Conservation (phyloP, 2,888 invertebrate species). For the Platycheirus albimanus region DNA sequence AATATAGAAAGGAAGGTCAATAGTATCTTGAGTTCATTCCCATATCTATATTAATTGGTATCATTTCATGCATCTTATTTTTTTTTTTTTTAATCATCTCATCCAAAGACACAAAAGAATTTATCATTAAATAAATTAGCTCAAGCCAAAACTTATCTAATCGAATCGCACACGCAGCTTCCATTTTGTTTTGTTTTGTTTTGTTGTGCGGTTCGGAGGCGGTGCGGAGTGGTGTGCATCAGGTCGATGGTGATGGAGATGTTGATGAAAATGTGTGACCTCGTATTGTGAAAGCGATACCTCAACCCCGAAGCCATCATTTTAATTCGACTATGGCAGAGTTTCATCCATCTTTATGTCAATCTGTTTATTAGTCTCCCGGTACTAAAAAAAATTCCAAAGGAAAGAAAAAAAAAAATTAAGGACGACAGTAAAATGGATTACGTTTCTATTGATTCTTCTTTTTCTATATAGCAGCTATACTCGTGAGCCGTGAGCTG, state of each 20-base stretch:
- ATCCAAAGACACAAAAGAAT: slow-evolving; percentile 2
- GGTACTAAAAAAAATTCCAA: slow-evolving; percentile 61
- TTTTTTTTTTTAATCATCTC: slow-evolving; percentile 25
- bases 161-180: slow-evolving; percentile 44
- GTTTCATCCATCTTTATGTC: slow-evolving; percentile 71
- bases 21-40: not conserved
- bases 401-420: slow-evolving; percentile 19
- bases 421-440: slow-evolving; percentile 71
- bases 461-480: slow-evolving; percentile 23
- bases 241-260: slow-evolving; percentile 16
- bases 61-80: not conserved
- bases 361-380: slow-evolving; percentile 69
- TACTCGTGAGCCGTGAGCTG: too few species aligned
- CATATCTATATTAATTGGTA: not conserved
- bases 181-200: slow-evolving; percentile 30
- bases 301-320: slow-evolving; percentile 46
- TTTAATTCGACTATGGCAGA: slow-evolving; percentile 61
- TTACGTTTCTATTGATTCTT: slow-evolving; percentile 70
- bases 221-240: not conserved
- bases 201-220: too few species aligned
- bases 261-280: slow-evolving; percentile 40
- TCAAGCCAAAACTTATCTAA: slow-evolving; percentile 28
- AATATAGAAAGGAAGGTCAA: too few species aligned
- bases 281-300: slow-evolving; percentile 44
- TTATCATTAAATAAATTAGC: slow-evolving; percentile 44